Evolutionary conservation across 2,888 invertebrate species (phyloP).

Genomic region (Pterostichus niger): DNA sequence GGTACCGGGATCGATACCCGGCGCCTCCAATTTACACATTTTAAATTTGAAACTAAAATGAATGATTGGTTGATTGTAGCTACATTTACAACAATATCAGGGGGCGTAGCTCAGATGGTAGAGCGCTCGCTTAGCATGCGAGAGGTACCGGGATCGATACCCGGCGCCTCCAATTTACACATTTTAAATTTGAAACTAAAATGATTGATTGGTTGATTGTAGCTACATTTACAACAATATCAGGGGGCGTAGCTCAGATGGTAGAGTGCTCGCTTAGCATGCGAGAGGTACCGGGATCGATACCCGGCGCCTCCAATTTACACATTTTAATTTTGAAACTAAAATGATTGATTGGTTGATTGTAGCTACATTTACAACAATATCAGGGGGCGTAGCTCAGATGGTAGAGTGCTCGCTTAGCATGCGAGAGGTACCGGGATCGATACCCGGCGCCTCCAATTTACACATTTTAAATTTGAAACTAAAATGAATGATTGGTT

Average conservation of each 20-base stretch:
- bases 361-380: too few relatives aligned
- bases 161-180: slow-evolving; percentile 76
- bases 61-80: too few relatives aligned
- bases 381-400: slow-evolving; percentile 79
- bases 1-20: slow-evolving; percentile 80
- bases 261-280: slow-evolving; percentile 81
- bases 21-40: slow-evolving; percentile 76
- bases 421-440: slow-evolving; percentile 81
- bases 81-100: too few relatives aligned
- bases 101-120: slow-evolving; percentile 79
- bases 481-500: too few relatives aligned
- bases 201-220: too few relatives aligned
- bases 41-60: too few relatives aligned
- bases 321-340: too few relatives aligned
- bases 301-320: slow-evolving; percentile 76
- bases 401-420: slow-evolving; percentile 81
- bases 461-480: too few relatives aligned
- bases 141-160: slow-evolving; percentile 81
- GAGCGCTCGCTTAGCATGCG: slow-evolving; percentile 81
- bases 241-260: slow-evolving; percentile 79
- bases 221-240: too few relatives aligned
- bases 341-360: too few relatives aligned
- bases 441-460: slow-evolving; percentile 78
- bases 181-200: too few relatives aligned
- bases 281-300: slow-evolving; percentile 81